These are phyloP conservation scores for Branchellion lobata DNA, from an alignment of 2,888 invertebrate genomes.

Conservation along the genomic window DNA sequence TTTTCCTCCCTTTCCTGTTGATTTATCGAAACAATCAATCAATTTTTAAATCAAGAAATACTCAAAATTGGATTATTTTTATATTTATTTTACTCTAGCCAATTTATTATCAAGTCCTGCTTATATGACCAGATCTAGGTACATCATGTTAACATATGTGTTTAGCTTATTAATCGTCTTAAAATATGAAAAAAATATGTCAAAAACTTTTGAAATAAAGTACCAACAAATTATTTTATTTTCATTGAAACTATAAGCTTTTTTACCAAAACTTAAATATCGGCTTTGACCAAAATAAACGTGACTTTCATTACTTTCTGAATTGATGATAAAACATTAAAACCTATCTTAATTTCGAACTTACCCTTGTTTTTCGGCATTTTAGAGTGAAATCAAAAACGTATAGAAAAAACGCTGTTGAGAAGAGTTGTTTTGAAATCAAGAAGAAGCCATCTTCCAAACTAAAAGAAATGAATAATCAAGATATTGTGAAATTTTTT, in stretches of 20 bases:
- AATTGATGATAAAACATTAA: neutral
- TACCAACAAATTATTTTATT: neutral
- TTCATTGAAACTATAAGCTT: neutral
- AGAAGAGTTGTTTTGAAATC: neutral
- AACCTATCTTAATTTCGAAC: neutral
- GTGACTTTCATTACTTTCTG: neutral
- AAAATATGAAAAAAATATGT: too few species aligned
- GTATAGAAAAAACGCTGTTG: neutral
- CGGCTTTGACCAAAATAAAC: neutral
- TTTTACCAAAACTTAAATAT: neutral
- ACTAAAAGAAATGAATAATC: neutral
- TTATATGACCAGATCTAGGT: neutral
- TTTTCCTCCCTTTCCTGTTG: slow-evolving; percentile 96
- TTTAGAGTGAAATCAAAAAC: neutral
- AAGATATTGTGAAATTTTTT: too few species aligned
- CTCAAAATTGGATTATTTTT: neutral
- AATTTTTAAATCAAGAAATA: neutral
- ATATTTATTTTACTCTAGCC: neutral
- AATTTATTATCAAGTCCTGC: neutral
- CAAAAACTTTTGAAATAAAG: too few species aligned
- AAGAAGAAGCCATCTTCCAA: slow-evolving; percentile 9
- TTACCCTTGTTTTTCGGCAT: slow-evolving; percentile 12
- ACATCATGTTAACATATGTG: slow-evolving; percentile 2
- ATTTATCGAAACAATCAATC: neutral
- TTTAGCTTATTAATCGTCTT: too few species aligned